A percentile compares a stretch with the other conserved stretches of the same genome.
Evolutionary conservation across 2,888 invertebrate species (phyloP).

Genomic region (Zygogramma bicolorata): DNA sequence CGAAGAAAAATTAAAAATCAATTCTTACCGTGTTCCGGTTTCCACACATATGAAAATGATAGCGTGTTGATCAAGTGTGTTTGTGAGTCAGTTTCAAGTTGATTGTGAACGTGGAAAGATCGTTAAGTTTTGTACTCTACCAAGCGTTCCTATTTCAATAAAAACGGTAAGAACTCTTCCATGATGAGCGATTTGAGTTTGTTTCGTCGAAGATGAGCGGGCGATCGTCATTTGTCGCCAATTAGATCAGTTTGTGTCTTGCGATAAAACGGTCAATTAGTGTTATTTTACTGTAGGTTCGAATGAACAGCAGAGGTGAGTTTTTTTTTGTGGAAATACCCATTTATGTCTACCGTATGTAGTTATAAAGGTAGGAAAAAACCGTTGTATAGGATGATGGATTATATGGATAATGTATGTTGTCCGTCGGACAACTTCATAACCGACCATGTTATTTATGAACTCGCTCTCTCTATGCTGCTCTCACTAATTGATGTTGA

Average conservation of each 20-base stretch:
- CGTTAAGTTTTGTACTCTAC: constrained; percentile 11
- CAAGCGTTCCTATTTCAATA: not conserved
- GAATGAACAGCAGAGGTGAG: not conserved
- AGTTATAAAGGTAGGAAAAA: no score
- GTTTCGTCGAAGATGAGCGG: not conserved
- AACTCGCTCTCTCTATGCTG: no score
- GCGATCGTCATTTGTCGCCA: constrained; percentile 1
- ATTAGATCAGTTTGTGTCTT: not conserved
- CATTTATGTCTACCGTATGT: no score
- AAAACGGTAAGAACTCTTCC: not conserved
- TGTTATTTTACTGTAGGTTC: no score
- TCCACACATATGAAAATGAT: constrained; percentile 45
- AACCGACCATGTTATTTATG: no score
- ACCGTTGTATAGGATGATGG: no score
- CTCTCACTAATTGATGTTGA: no score
- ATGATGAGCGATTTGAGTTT: not conserved
- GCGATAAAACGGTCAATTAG: not conserved
- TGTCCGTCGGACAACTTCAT: no score
- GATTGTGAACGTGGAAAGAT: constrained; percentile 50
- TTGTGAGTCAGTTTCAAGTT: constrained; percentile 58
- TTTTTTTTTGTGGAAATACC: not conserved
- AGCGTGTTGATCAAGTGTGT: constrained; percentile 46
- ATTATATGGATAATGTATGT: no score
- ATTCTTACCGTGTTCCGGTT: not conserved
- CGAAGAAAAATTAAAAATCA: not conserved